Evolutionary conservation across 2,797 vertebrate species (phyloP).

Genomic region (Propithecus perrieri): DNA sequence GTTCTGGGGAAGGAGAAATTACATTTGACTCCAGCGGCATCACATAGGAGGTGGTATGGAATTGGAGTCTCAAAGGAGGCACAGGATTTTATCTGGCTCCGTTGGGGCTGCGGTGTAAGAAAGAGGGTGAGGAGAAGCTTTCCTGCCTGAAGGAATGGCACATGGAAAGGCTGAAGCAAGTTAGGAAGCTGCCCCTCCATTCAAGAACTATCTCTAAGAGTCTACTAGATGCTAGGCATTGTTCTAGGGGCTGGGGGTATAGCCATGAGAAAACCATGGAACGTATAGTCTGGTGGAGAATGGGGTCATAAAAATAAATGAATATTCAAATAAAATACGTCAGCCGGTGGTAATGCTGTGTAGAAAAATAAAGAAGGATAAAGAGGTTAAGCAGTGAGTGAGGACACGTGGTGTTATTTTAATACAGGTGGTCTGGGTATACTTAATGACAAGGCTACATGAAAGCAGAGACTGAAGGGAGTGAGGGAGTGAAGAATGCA

Average conservation of each 20-base stretch:
- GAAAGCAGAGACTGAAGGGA: not conserved
- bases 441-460: not conserved
- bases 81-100: not conserved
- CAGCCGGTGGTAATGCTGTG: not conserved
- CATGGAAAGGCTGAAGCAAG: not conserved
- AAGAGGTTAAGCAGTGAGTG: not conserved
- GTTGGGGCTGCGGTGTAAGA: not conserved
- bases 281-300: not conserved
- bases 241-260: not conserved
- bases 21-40: not conserved
- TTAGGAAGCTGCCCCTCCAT: not conserved
- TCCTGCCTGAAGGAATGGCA: not conserved
- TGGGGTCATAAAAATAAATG: not conserved
- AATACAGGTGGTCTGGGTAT: not conserved
- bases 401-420: not conserved
- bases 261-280: not conserved
- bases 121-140: not conserved
- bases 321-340: not conserved
- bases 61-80: not conserved
- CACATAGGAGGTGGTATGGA: not conserved
- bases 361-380: not conserved
- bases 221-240: not conserved
- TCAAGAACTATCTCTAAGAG: not conserved
- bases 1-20: not conserved
- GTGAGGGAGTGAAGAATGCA: not conserved